Base-by-base conservation (phyloP, 2,888 invertebrate genomes). In the Dynastes hyllus region DNA sequence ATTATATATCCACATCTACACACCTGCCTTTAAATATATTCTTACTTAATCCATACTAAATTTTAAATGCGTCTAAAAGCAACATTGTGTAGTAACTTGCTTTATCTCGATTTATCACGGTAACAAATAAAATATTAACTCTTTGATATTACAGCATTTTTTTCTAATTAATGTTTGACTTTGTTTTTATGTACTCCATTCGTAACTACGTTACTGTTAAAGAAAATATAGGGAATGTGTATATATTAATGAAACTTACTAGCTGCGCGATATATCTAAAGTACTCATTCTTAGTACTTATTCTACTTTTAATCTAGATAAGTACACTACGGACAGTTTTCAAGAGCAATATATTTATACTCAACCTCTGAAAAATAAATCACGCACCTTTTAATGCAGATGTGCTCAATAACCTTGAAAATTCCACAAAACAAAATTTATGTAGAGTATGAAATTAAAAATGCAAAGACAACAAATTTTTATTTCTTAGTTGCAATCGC, bases 221-320 rank as follows among this genome's bases (percentile, higher is more conserved):
- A 53, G 16, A 13, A 13, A 53, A 37, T 6, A 37, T 5, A 45
- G 8, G 2, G 45, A 11, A 45, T 45, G 8, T 45, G 45, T 45
- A 11, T 2, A 58, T 8, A 27, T 22, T 58, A 22, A 58, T 58
- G n/a, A 16, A 29, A 2, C 1, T 65, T 32, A n/a, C 1, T 67
- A 67, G 16, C 40, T 45, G 45, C 40, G 5, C 16, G 8, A 8
- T 6, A 67, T 32, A 67, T 50, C 9, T 58, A 9, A 58, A 58
- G 22, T 22, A 67, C 22, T 29, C 5, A 8, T 65, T 67, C 40
- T 67, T 40, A 16, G 45, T 22, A 45, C 66, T 45, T 67, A n/a
- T 67, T n/a, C 37, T 22, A 45, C 40, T 16, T 67, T 45, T 22
- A 22, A 67, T 67, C 66, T 45, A 45, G 45, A 67, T 67, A 67